Conservation (phyloP, 1,140 invertebrate genomes). For the Drosophila arizonae region DNA sequence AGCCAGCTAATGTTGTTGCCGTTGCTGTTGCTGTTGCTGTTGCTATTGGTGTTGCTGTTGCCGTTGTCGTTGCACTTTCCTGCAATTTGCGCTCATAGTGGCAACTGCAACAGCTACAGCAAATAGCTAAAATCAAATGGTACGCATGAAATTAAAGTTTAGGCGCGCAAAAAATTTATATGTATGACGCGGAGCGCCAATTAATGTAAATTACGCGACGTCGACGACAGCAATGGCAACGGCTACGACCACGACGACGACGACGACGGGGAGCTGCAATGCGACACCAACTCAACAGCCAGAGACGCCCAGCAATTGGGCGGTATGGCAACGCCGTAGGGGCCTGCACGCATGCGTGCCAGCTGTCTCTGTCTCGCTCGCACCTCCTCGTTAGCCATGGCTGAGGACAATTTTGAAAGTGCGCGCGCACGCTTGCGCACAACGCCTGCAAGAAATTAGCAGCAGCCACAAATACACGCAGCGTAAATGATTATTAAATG, state of each 20-base stretch:
- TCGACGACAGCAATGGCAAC: slow-evolving; percentile 66
- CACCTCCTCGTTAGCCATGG: background rate
- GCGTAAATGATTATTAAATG: slow-evolving; percentile 78
- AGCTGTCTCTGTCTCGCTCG: slow-evolving; percentile 9
- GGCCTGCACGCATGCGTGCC: slow-evolving; percentile 52
- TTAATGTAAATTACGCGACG: slow-evolving; percentile 78
- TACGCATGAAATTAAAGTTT: slow-evolving; percentile 80
- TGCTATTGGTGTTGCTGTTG: too few relatives aligned
- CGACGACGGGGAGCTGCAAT: background rate
- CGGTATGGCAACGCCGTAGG: slow-evolving; percentile 60
- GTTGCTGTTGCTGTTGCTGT: background rate
- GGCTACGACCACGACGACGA: background rate
- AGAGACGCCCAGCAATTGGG: slow-evolving; percentile 40
- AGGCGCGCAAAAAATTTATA: slow-evolving; percentile 76
- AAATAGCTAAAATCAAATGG: slow-evolving; percentile 70
- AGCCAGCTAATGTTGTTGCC: slow-evolving; percentile 21
- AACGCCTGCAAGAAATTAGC: slow-evolving; percentile 77
- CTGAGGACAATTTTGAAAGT: slow-evolving; percentile 67
- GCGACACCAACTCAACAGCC: slow-evolving; percentile 11
- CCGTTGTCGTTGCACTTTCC: slow-evolving; percentile 46
- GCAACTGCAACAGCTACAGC: slow-evolving; percentile 32
- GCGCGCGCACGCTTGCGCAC: slow-evolving; percentile 49
- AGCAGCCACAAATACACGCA: slow-evolving; percentile 59
- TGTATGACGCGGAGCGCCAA: slow-evolving; percentile 78
- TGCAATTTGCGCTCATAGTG: slow-evolving; percentile 65